A percentile compares a stretch with the other conserved stretches of the same genome.
These are phyloP conservation scores for Carlito syrichta DNA, from an alignment of 2,113 vertebrate genomes.

Conservation along the genomic window DNA sequence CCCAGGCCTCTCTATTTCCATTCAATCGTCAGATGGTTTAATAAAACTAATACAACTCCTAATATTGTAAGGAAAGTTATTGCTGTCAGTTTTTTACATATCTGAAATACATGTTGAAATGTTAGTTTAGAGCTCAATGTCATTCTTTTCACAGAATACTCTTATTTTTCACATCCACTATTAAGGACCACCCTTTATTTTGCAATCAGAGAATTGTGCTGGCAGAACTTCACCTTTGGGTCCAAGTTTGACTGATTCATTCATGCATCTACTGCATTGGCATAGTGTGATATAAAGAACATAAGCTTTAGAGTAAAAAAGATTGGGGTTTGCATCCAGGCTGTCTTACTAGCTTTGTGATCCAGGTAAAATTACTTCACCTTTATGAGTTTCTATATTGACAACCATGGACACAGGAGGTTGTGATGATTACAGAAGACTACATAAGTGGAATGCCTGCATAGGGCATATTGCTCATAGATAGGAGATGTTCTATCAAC, in stretches of 20 bases:
- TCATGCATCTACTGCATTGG: not conserved
- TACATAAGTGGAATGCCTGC: not conserved
- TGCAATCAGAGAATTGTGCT: slow-evolving; percentile 78
- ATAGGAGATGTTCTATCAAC: not conserved
- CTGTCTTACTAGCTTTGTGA: not conserved
- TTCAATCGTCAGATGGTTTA: not conserved
- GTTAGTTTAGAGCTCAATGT: slow-evolving; percentile 15
- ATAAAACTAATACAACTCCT: not conserved
- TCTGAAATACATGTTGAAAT: not conserved
- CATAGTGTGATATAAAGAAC: not conserved
- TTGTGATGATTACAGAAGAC: not conserved
- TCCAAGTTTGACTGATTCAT: not conserved
- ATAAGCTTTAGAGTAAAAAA: not conserved
- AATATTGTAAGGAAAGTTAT: not conserved
- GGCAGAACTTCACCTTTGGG: slow-evolving; percentile 74
- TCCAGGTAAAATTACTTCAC: not conserved
- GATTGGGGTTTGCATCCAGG: not conserved
- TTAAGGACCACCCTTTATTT: slow-evolving; percentile 80
- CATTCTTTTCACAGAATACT: slow-evolving; percentile 73
- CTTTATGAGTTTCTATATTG: not conserved
- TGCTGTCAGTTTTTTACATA: not conserved
- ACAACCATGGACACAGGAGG: not conserved
- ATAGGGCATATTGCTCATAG: not conserved
- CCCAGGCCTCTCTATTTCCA: not conserved
- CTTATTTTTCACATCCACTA: slow-evolving; percentile 75